Evolutionary conservation across 1,140 invertebrate genomes (phyloP).

Genomic region (Sipha flava): DNA sequence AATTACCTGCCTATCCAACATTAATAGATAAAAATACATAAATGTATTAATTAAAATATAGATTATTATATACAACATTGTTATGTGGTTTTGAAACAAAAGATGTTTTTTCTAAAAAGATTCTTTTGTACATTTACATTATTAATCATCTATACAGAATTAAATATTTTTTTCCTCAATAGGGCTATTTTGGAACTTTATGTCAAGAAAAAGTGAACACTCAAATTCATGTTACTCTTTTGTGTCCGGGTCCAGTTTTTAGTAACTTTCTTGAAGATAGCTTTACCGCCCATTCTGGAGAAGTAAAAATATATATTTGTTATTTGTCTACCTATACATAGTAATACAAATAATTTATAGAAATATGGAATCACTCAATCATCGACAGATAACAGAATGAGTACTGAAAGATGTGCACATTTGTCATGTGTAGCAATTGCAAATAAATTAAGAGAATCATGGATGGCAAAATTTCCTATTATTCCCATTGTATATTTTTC

Average conservation of each 20-base stretch:
- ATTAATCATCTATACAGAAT: no score
- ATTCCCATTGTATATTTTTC: constrained; percentile 55
- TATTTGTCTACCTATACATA: neutral
- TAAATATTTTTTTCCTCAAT: constrained; percentile 39
- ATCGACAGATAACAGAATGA: constrained; percentile 55
- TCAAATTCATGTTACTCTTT: constrained; percentile 57
- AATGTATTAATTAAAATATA: no score
- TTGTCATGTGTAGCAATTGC: constrained; percentile 65
- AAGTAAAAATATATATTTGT: constrained; percentile 45
- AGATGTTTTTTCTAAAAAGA: no score
- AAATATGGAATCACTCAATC: constrained; percentile 49
- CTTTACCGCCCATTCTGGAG: constrained; percentile 56
- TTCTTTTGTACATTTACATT: no score
- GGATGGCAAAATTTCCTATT: constrained; percentile 60
- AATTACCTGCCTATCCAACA: no score
- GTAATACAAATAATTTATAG: constrained; percentile 43
- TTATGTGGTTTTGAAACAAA: no score
- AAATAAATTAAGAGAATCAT: constrained; percentile 65
- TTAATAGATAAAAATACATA: no score
- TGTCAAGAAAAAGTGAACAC: constrained; percentile 52
- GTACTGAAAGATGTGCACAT: constrained; percentile 60
- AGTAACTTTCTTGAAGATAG: constrained; percentile 62
- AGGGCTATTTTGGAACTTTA: constrained; percentile 64
- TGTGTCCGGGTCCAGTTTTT: constrained; percentile 67
- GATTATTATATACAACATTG: no score